These are phyloP conservation scores for Tetraneura akinire DNA, from an alignment of 1,140 invertebrate species.

Conservation along the genomic window DNA sequence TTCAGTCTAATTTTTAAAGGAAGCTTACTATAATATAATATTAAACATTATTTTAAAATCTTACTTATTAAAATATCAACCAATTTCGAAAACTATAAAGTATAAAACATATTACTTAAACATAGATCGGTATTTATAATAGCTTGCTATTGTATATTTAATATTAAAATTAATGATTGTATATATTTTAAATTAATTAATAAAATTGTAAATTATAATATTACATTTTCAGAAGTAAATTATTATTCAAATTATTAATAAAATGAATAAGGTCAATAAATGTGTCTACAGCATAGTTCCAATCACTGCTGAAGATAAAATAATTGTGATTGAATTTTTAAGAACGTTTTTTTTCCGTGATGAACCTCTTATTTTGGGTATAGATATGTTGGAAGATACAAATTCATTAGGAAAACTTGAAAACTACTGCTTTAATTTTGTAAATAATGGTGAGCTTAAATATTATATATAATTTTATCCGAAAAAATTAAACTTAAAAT, in stretches of 20 bases:
- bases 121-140: too few species aligned
- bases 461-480: background rate
- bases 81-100: too few species aligned
- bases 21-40: too few species aligned
- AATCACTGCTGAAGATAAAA: constrained; percentile 60
- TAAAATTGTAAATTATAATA: background rate
- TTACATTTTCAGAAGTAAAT: constrained; percentile 31
- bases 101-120: too few species aligned
- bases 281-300: constrained; percentile 52
- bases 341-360: constrained; percentile 70
- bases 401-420: constrained; percentile 68
- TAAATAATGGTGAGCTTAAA: constrained; percentile 60
- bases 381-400: constrained; percentile 65
- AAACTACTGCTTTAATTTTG: constrained; percentile 64
- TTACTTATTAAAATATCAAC: too few species aligned
- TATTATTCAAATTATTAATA: constrained; percentile 10
- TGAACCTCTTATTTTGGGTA: constrained; percentile 69
- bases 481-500: too few species aligned
- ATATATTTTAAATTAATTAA: too few species aligned
- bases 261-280: constrained; percentile 29
- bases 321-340: constrained; percentile 64
- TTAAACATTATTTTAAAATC: too few species aligned
- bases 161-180: too few species aligned
- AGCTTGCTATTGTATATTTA: too few species aligned
- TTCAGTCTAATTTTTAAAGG: too few species aligned